phyloP scores from a whole-genome alignment of 2,888 invertebrate species.

The Lithophane socia region DNA sequence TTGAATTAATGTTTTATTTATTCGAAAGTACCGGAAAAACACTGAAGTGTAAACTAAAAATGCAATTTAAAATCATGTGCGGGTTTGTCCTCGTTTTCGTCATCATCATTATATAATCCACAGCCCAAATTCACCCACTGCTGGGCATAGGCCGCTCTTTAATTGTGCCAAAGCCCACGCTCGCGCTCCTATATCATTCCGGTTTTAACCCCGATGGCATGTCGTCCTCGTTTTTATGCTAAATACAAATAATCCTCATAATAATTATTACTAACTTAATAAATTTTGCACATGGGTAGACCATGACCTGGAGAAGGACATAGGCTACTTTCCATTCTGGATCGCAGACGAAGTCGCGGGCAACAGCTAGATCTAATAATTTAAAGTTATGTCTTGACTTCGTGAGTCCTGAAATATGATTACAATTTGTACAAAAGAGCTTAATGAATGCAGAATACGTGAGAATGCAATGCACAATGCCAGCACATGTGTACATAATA shows the following conservation, averaged over 20 bases:
- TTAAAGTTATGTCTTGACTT: background rate
- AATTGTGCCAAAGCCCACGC: background rate
- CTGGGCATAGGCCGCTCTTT: background rate
- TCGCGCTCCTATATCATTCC: too few relatives aligned
- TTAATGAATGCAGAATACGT: constrained; percentile 32
- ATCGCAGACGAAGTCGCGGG: too few relatives aligned
- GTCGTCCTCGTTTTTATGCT: too few relatives aligned
- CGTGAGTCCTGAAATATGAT: constrained; percentile 40
- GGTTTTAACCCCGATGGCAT: background rate
- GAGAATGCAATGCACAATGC: constrained; percentile 41
- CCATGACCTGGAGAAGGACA: too few relatives aligned
- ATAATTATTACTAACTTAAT: too few relatives aligned
- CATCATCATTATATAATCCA: too few relatives aligned
- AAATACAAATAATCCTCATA: too few relatives aligned
- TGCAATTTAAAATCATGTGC: too few relatives aligned
- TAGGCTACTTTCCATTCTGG: too few relatives aligned
- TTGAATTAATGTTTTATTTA: constrained; percentile 5
- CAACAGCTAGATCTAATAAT: background rate
- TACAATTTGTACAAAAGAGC: constrained; percentile 12
- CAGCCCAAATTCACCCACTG: too few relatives aligned
- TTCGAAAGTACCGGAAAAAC: background rate
- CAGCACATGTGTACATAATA: constrained; percentile 15
- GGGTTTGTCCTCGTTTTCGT: too few relatives aligned
- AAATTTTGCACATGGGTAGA: too few relatives aligned
- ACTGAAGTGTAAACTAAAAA: background rate